A percentile compares a stretch with the other conserved stretches of the same genome.
Evolutionary conservation across 2,113 vertebrate species (phyloP).

Genomic region (Cygnus atratus): DNA sequence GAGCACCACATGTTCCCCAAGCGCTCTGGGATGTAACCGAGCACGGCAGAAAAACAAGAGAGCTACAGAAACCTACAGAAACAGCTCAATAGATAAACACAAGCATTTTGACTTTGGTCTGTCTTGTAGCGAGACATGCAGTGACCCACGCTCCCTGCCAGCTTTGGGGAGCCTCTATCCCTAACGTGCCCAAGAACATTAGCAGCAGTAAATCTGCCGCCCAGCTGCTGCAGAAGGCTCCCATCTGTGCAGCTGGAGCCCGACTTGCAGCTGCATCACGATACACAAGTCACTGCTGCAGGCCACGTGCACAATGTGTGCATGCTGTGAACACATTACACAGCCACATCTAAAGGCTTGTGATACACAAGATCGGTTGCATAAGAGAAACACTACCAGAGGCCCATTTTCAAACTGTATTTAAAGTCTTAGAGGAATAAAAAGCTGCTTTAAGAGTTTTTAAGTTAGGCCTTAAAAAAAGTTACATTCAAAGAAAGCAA

Average conservation of each 20-base stretch:
- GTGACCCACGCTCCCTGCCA: background rate
- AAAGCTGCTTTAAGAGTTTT: background rate
- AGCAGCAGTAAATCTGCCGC: background rate
- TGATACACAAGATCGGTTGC: background rate
- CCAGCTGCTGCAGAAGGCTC: background rate
- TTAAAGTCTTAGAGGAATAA: background rate
- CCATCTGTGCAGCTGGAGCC: background rate
- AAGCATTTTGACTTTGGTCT: background rate
- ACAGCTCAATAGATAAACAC: background rate
- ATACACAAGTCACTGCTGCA: background rate
- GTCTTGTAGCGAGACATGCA: background rate
- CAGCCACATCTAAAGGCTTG: background rate
- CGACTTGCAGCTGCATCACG: background rate
- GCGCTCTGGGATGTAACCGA: background rate
- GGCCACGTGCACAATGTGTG: background rate
- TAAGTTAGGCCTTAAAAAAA: background rate
- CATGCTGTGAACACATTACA: background rate
- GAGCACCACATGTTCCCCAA: constrained; percentile 49
- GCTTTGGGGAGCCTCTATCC: background rate
- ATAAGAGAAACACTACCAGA: background rate
- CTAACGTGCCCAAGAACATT: background rate
- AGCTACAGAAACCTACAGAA: background rate
- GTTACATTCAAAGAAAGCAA: background rate
- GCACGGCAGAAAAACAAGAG: background rate
- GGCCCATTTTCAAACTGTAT: background rate